phyloP scores from a whole-genome alignment of 2,797 vertebrate genomes.

The Danio tinwini region DNA sequence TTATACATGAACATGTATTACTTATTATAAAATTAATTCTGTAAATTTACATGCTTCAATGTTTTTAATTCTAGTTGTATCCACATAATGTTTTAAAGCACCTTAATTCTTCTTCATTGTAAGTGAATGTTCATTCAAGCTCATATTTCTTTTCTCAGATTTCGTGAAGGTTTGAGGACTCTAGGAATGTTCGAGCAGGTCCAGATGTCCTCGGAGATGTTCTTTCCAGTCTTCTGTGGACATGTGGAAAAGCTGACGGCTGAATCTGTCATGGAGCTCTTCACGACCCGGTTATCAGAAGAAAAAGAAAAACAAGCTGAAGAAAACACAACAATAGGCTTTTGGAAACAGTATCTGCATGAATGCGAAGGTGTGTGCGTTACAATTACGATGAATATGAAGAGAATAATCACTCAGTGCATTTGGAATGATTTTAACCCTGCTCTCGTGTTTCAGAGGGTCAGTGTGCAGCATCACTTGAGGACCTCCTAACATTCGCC shows the following conservation, averaged over 20 bases:
- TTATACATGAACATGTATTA: neutral
- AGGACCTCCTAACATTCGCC: constrained; percentile 85
- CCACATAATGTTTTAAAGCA: no score
- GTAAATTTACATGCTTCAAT: neutral
- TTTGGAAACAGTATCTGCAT: constrained; percentile 87
- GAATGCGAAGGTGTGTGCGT: constrained; percentile 83
- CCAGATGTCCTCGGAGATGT: constrained; percentile 81
- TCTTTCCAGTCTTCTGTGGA: constrained; percentile 82
- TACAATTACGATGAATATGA: no score
- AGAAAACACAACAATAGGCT: constrained; percentile 70
- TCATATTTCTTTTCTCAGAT: constrained; percentile 71
- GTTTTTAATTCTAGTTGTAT: no score
- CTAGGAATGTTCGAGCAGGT: constrained; percentile 90
- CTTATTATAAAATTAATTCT: no score
- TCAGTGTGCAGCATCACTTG: constrained; percentile 80
- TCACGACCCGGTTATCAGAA: constrained; percentile 74
- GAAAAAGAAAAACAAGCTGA: constrained; percentile 61
- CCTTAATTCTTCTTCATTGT: neutral
- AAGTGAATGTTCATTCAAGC: neutral
- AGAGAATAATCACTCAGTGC: no score
- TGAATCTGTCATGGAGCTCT: constrained; percentile 76
- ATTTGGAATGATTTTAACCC: neutral
- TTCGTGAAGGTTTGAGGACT: constrained; percentile 88
- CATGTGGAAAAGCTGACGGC: constrained; percentile 77
- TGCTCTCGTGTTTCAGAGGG: constrained; percentile 76